Percentiles rank a stretch among this genome's conserved stretches.
These are phyloP conservation scores for Mirza zaza DNA, from an alignment of 2,113 vertebrate genomes.

Conservation along the genomic window DNA sequence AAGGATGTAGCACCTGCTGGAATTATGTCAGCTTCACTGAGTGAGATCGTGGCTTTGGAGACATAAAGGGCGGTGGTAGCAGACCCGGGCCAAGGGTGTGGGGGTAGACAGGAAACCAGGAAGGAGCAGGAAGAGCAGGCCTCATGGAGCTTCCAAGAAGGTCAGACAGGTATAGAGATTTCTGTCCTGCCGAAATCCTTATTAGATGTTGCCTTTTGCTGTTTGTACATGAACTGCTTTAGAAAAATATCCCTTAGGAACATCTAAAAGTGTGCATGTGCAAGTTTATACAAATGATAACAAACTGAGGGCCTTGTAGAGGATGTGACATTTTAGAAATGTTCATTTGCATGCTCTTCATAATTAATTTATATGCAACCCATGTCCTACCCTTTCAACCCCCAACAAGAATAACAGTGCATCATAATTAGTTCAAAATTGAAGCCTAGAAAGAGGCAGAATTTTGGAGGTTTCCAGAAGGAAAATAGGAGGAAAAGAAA, in stretches of 20 bases:
- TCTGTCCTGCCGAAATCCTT: background rate
- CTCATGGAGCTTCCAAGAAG: background rate
- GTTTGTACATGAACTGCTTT: slow-evolving; percentile 4
- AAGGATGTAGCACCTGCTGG: background rate
- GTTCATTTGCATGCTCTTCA: background rate
- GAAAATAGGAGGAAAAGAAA: background rate
- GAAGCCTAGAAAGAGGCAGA: background rate
- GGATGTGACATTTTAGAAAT: background rate
- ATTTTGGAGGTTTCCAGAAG: background rate
- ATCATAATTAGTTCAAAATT: background rate
- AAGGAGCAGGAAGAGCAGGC: background rate
- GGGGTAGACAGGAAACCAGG: background rate
- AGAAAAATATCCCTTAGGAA: background rate
- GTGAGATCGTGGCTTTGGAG: background rate
- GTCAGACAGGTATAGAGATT: background rate
- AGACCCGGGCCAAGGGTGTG: background rate
- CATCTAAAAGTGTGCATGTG: background rate
- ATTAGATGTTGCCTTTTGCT: background rate
- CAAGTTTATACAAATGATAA: background rate
- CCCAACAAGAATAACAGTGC: background rate
- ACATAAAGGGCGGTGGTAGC: background rate
- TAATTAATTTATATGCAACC: background rate
- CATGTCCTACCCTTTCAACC: background rate
- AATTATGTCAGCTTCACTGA: background rate
- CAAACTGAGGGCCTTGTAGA: background rate